Base-by-base conservation (phyloP, 2,888 invertebrate genomes). In the Agrotis puta region DNA sequence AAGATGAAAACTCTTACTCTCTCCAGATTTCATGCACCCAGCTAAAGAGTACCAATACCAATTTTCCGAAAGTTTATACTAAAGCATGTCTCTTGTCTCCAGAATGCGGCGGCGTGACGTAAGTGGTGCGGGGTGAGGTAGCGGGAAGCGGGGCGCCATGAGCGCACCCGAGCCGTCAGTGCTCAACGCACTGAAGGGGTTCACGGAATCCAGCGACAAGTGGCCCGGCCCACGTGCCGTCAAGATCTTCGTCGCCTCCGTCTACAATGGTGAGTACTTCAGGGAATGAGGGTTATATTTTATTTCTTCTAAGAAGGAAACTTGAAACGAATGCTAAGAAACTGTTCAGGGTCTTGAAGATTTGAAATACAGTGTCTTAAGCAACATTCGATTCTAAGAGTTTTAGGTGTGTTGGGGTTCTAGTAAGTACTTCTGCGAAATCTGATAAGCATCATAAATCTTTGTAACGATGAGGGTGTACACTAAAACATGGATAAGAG, bases 181-280 rank as follows among this genome's bases (percentile, higher is more conserved):
- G 94, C 94, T 96, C 64, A 92, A 93, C 89, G 96, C 96, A 82
- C 95, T 96, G 86, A 93, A 95, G 86, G 96, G 96, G 68, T 91
- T 89, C 89, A 92, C 94, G 48, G 89, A 91, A 68, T 91, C 91
- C 75, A 92, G 92, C 82, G 94, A 94, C 87, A 94, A 95, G 89
- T 96, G 96, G 94, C 97, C 97, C 7, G 96, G 97, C 57, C 97
- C 97, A 4, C 93, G 97, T 22, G 95, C 96, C 56, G 95, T 97
- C 86, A 97, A 97, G 90, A 96, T 97, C 86, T 97, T 94, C 88
- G 95, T 97, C 75, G 96, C 97, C 54, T 96, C 96, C 14, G 95
- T 96, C 78, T 96, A 95, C 87, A 96, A 96, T 92, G 97, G 97
- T 97, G 84, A 20, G 56, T 48, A 50, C 33, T 68, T 33, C 16